Evolutionary conservation across 2,797 vertebrate species (phyloP).

Genomic region (Manis pentadactyla): DNA sequence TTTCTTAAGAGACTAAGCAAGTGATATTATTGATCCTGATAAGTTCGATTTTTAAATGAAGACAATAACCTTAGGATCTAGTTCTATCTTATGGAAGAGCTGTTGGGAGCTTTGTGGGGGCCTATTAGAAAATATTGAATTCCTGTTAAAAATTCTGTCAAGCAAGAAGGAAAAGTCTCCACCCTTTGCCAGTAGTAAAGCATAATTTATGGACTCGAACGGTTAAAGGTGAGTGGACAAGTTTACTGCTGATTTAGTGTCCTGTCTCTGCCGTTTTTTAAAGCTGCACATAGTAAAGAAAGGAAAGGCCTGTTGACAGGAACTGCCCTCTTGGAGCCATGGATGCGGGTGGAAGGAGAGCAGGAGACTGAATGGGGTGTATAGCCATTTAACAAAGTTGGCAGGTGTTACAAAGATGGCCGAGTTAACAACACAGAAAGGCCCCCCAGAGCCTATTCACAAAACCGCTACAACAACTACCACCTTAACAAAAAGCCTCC

Average conservation of each 20-base stretch:
- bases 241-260: neutral
- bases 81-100: constrained; percentile 1
- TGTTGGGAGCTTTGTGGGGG: neutral
- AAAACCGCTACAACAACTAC: neutral
- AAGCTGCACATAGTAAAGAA: neutral
- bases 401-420: neutral
- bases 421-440: neutral
- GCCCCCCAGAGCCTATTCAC: neutral
- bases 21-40: neutral
- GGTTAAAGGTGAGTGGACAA: constrained; percentile 23
- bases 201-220: constrained; percentile 46
- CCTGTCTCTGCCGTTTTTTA: neutral
- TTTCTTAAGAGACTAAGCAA: neutral
- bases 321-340: neutral
- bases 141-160: constrained; percentile 34
- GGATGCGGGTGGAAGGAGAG: neutral
- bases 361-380: neutral
- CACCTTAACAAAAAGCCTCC: neutral
- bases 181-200: neutral
- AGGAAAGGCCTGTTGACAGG: neutral
- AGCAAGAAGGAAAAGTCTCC: neutral
- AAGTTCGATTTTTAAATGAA: neutral
- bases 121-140: constrained; percentile 57
- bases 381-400: neutral
- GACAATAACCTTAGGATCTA: neutral